A percentile compares a stretch with the other conserved stretches of the same genome.
These are phyloP conservation scores for Mactra quadrangularis DNA, from an alignment of 1,140 invertebrate genomes.

Conservation along the genomic window DNA sequence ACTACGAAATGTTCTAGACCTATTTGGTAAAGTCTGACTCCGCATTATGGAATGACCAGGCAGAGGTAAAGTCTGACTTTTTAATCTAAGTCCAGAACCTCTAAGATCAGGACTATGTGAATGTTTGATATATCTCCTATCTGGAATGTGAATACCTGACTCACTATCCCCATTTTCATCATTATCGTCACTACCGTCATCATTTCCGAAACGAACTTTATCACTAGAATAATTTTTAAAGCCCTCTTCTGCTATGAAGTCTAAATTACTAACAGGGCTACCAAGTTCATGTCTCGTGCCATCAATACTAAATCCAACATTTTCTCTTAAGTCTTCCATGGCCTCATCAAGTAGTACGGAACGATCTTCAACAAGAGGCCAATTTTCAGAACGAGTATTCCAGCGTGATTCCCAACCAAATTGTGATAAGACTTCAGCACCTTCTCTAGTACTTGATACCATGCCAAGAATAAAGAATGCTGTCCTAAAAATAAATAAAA, in stretches of 20 bases:
- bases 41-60: background rate
- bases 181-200: slow-evolving; percentile 2
- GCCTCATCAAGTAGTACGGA: slow-evolving; percentile 75
- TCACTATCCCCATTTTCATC: slow-evolving; percentile 34
- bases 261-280: slow-evolving; percentile 45
- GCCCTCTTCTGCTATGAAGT: slow-evolving; percentile 48
- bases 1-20: slow-evolving; percentile 52
- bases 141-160: slow-evolving; percentile 42
- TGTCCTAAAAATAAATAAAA: slow-evolving; percentile 84
- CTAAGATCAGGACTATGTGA: slow-evolving; percentile 32
- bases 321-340: slow-evolving; percentile 26
- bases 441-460: slow-evolving; percentile 91
- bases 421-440: slow-evolving; percentile 90
- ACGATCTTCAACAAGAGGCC: slow-evolving; percentile 91
- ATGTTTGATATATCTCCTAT: background rate
- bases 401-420: slow-evolving; percentile 93
- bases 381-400: slow-evolving; percentile 89
- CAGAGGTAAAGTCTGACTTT: slow-evolving; percentile 39
- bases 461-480: slow-evolving; percentile 94
- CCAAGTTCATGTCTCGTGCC: slow-evolving; percentile 22
- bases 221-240: slow-evolving; percentile 1
- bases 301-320: slow-evolving; percentile 10
- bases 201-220: background rate
- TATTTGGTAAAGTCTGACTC: slow-evolving; percentile 31
- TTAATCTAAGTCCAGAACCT: background rate